These are phyloP conservation scores for Amitus sp. DNA, from an alignment of 2,888 invertebrate genomes.

Conservation along the genomic window DNA sequence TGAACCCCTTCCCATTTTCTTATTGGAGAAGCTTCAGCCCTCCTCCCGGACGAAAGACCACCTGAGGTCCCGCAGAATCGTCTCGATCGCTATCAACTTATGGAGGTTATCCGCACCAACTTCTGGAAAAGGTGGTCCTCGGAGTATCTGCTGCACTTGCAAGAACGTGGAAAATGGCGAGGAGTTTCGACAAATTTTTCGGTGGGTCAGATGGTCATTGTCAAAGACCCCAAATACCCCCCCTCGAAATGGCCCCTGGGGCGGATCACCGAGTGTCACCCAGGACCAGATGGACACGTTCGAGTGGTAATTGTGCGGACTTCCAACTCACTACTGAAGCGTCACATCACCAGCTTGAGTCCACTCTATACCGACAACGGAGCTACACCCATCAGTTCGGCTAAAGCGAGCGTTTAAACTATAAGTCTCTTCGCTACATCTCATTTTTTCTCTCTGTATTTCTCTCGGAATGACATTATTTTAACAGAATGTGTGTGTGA, in stretches of 20 bases:
- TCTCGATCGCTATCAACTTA: conserved; percentile 4
- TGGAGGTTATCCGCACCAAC: conserved; percentile 18
- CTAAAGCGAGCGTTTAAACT: too few species aligned
- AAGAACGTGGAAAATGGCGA: too few species aligned
- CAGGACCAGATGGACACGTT: not conserved
- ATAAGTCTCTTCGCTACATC: too few species aligned
- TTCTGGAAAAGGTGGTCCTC: conserved; percentile 19
- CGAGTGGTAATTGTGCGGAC: not conserved
- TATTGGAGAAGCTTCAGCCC: not conserved
- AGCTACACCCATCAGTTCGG: too few species aligned
- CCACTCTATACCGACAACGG: too few species aligned
- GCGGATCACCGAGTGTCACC: not conserved
- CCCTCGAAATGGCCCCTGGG: not conserved
- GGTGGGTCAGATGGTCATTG: not conserved
- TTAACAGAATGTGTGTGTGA: too few species aligned
- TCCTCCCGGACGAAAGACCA: not conserved
- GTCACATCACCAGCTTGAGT: too few species aligned
- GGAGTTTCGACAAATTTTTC: not conserved
- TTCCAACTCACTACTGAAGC: too few species aligned
- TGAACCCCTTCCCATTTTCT: conserved; percentile 52
- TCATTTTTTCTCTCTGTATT: too few species aligned
- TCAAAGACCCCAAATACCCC: not conserved
- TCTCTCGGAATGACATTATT: too few species aligned
- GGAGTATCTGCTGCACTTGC: conserved; percentile 14
- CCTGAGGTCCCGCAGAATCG: conserved; percentile 14